Evolutionary conservation across 2,888 invertebrate genomes (phyloP), one percentile per base, ranked within the genome.

Genomic region (Metacarcinus magister): DNA sequence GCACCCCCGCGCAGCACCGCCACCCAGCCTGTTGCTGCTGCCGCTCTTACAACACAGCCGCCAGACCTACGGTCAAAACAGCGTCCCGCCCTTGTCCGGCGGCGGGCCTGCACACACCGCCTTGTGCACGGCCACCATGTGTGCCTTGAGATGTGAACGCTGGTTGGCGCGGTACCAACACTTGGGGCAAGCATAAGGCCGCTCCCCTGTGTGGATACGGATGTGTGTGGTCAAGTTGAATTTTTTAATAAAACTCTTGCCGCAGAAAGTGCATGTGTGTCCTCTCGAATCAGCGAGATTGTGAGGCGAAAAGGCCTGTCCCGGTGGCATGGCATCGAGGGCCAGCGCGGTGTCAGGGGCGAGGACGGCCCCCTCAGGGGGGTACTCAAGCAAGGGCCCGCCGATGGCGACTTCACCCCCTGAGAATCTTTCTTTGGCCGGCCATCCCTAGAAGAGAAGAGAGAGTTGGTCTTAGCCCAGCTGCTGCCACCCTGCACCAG

Each of bases 161-260:
- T 96, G 96, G 89, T 94, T 96, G 87, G 96, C 96, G 16, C 96
- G 95, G 91, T 96, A 96, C 93, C 94, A 94, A 60, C 96, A 96
- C 93, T 95, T 95, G 1, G 95, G 93, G 82, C 96, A 96, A 48
- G 96, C 96, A 48, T 95, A 96, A 48, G 96, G 96, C 44, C 96
- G 87, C 90, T 96, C 96, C 5, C 96, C 96, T 10, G 96, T 96
- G 48, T 96, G 96, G 75, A 96, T 96, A 44, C 96, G 96, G 44
- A 96, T 95, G 94, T 97, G 97, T 48, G 94, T 96, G 32, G 96
- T 96, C n/a, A 96, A 90, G 82, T 97, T 97, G 94, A 96, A 96
- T 44, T 96, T 96, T 92, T 96, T 96, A 16, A 96, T 92, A 44
- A 96, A 96, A 89, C 96, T 96, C 48, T 96, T 96, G 32, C 96